Conservation (phyloP, 2,797 vertebrate genomes). For the Molossus alvarezi region DNA sequence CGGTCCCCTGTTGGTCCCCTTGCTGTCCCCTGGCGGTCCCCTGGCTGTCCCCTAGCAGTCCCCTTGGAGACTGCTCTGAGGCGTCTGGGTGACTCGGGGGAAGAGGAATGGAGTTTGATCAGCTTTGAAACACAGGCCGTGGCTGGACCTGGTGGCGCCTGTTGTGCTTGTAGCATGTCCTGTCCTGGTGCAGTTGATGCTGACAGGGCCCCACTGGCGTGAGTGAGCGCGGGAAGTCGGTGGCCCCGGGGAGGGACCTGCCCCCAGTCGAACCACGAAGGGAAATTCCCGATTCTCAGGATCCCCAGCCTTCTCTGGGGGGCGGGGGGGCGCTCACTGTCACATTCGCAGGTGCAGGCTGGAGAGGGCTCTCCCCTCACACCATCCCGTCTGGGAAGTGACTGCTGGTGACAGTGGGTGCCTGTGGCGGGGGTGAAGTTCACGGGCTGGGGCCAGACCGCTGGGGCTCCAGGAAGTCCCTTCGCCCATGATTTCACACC, state of each 20-base stretch:
- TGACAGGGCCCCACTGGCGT: rapidly evolving
- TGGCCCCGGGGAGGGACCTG: rapidly evolving
- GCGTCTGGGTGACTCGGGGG: not conserved
- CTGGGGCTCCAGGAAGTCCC: not conserved
- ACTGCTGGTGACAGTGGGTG: not conserved
- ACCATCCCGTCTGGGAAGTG: not conserved
- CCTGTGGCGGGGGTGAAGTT: rapidly evolving
- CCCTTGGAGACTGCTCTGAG: rapidly evolving
- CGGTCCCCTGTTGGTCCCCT: too few relatives aligned
- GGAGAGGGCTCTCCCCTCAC: too few relatives aligned
- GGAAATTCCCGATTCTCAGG: not conserved
- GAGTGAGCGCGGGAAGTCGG: rapidly evolving
- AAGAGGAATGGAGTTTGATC: not conserved
- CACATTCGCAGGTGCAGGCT: not conserved
- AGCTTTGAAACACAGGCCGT: not conserved
- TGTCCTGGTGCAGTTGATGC: rapidly evolving
- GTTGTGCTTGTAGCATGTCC: rapidly evolving
- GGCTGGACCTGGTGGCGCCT: too few relatives aligned
- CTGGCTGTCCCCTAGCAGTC: too few relatives aligned
- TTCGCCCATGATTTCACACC: rapidly evolving
- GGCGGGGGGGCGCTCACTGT: too few relatives aligned
- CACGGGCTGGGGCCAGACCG: rapidly evolving
- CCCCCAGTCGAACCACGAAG: rapidly evolving
- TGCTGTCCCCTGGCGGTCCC: too few relatives aligned
- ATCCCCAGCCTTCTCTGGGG: rapidly evolving